Evolutionary conservation across 2,888 invertebrate species (phyloP), one percentile per base, ranked within the genome.

Genomic region (Alsophila aescularia): DNA sequence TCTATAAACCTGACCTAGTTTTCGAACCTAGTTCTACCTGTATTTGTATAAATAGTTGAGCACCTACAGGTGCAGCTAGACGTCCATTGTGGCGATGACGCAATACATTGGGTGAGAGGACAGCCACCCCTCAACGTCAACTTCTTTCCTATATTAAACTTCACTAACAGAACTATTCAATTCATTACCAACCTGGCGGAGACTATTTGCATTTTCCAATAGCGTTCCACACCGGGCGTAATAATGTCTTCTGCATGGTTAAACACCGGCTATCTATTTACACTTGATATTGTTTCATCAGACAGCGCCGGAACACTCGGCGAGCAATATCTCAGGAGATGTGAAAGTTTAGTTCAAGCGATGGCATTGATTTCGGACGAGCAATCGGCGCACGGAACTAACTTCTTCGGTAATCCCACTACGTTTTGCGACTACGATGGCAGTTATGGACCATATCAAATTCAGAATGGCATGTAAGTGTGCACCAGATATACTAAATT

Each of bases 391-490:
- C 95, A 95, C 73, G 95, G 95, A 13, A 94, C 94, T 2, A 81
- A 69, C 13, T 89, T 92, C 67, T 82, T 92, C 18, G 92, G 92
- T 47, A 86, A 93, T 56, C 89, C 92, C 14, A 76, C 79, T 35
- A 80, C 93, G 4, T 80, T 88, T 58, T 95, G 95, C 72, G 94
- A 94, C 71, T 93, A 91, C 60, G 95, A 95, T 73, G 95, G 95
- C 12, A 93, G 92, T 64, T 95, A 93, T 73, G 94, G 94, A 13
- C 74, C 87, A 32, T 93, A 89, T 69, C 91, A 89, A 70, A 87
- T 94, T 54, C 62, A 67, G 50, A 92, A 90, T 60, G 92, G 93
- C 72, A 85, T 89, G 94, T 94, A 86, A 91, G 93, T 83, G 52
- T 7, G 8, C 24, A 24, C 18, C 2, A 18, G 5, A 16, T 7